These are phyloP conservation scores for Drosophila austrosaltans DNA, from an alignment of 2,888 invertebrate species.

Conservation along the genomic window DNA sequence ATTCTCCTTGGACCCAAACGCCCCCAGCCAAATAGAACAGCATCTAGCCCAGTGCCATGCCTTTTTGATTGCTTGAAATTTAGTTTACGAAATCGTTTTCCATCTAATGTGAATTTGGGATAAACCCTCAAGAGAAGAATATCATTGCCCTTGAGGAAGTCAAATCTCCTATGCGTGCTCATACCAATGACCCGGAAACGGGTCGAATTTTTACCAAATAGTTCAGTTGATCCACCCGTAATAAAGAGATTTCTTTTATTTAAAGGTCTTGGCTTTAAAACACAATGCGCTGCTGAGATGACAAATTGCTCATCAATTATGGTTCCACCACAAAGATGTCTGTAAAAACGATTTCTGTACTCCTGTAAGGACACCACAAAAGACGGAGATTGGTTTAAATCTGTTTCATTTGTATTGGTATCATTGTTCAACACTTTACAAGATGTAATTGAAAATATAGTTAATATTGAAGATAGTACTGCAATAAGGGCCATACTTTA, in stretches of 20 bases:
- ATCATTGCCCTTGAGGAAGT: slow-evolving; percentile 70
- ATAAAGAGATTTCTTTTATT: slow-evolving; percentile 49
- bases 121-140: slow-evolving; percentile 73
- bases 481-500: background rate
- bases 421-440: background rate
- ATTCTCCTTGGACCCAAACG: slow-evolving; percentile 25
- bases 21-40: slow-evolving; percentile 80
- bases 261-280: slow-evolving; percentile 27
- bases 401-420: background rate
- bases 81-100: slow-evolving; percentile 45
- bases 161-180: slow-evolving; percentile 66
- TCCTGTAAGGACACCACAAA: slow-evolving; percentile 66
- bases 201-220: slow-evolving; percentile 41
- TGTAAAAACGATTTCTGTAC: slow-evolving; percentile 40
- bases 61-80: slow-evolving; percentile 32
- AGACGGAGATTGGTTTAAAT: slow-evolving; percentile 22
- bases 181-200: slow-evolving; percentile 60
- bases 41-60: slow-evolving; percentile 3
- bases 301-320: slow-evolving; percentile 75
- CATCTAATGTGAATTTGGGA: slow-evolving; percentile 62
- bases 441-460: background rate
- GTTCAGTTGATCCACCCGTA: slow-evolving; percentile 55
- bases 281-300: slow-evolving; percentile 81
- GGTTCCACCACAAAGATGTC: slow-evolving; percentile 79
- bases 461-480: background rate